Base-by-base conservation (phyloP, 2,888 invertebrate species). In the Oscheius sp. region DNA sequence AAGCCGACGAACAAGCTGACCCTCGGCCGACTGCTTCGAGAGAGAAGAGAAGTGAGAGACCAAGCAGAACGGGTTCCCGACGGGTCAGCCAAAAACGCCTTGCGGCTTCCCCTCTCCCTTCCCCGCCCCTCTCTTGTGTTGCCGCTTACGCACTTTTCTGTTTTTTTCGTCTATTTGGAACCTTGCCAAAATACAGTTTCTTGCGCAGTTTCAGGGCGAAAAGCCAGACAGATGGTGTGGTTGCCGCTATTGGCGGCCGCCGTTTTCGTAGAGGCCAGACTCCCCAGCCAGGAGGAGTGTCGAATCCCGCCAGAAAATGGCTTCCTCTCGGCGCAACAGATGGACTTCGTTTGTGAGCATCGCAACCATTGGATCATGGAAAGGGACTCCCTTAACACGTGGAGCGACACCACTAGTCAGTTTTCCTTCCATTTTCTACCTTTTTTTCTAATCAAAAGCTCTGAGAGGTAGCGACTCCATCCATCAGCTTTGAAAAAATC, bases 361-460 rank as follows among this genome's bases (percentile, higher is more conserved):
- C 77, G 82, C 31, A 70, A 66, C 25, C 75, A 81, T 66, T 83
- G 83, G 83, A 64, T 79, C 45, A 71, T 68, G 46, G 82, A 82
- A 66, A 66, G 80, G 46, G 78, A 81, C 31, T 45, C 15, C 31
- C 39, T 50, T 12, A 34, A 65, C 15, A 20, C 65, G 1, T 65
- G 52, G 50, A 29, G 31, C 15, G 29, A 65, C 25, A 52, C 65
- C 27, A 52, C 65, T 15, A 45, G 63, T 65, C 27, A 29, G 55
- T 70, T 45, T 39, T 29, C 15, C 15, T 46, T 50, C 20, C 42
- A 45, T 48, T 29, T 31, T 20, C 33, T 25, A 17, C 31, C 46
- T 27, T 29, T 42, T 17, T 42, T 15, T 42, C 17, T 63, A 37
- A 17, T 63, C 23, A 42, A 23, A 37, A 52, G 8, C 33, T 42